Evolutionary conservation across 2,888 invertebrate genomes (phyloP).

Genomic region (Chaetogeoica ovagalla): DNA sequence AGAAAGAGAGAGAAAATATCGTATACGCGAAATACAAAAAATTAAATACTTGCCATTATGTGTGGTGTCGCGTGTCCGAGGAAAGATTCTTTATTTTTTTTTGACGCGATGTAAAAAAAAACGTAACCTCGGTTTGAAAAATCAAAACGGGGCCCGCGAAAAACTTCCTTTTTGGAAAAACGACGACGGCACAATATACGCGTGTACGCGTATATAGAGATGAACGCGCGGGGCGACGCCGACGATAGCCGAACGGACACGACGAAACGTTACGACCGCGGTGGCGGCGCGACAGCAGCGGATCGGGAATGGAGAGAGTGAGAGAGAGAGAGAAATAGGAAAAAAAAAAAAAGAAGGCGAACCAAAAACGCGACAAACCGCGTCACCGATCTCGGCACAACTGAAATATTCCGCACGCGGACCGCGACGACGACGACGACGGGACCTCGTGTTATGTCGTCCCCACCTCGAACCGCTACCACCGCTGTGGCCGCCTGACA

Average conservation of each 20-base stretch:
- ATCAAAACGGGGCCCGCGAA: too few relatives aligned
- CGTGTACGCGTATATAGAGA: not conserved
- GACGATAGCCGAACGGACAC: conserved; percentile 43
- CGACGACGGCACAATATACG: not conserved
- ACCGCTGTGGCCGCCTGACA: conserved; percentile 46
- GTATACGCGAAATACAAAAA: too few relatives aligned
- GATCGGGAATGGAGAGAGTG: conserved; percentile 20
- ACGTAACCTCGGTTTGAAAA: too few relatives aligned
- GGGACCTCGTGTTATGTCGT: conserved; percentile 40
- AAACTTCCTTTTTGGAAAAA: too few relatives aligned
- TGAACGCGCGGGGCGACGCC: conserved; percentile 9
- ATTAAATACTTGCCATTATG: too few relatives aligned
- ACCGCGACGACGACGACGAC: conserved; percentile 20
- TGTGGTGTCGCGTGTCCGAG: too few relatives aligned
- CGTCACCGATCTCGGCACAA: conserved; percentile 53
- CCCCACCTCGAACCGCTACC: conserved; percentile 34
- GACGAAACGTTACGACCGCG: not conserved
- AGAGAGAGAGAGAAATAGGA: conserved; percentile 50
- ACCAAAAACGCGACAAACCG: conserved; percentile 53
- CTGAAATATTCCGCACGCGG: conserved; percentile 56
- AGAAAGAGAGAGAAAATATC: too few relatives aligned
- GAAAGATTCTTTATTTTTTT: too few relatives aligned
- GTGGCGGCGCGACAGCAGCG: conserved; percentile 11
- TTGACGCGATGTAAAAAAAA: too few relatives aligned
- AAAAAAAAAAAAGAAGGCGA: conserved; percentile 40